These are phyloP conservation scores for Glossophaga mutica DNA, from an alignment of 2,797 vertebrate species.

Conservation along the genomic window DNA sequence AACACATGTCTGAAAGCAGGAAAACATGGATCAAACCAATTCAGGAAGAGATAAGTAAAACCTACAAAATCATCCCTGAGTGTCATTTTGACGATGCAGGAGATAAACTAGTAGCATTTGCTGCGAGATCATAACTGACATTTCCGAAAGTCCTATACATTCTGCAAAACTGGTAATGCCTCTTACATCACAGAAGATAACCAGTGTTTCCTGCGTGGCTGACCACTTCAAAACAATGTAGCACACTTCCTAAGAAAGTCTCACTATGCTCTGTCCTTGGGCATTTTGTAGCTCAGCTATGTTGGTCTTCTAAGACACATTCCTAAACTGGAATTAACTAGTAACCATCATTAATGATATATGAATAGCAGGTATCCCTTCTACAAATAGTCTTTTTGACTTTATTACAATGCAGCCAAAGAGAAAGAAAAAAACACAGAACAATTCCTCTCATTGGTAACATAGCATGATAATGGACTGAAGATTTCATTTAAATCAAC, in stretches of 20 bases:
- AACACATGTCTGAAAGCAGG: not conserved
- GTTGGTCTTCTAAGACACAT: not conserved
- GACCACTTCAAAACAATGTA: not conserved
- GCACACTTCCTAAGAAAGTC: not conserved
- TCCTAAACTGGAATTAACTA: not conserved
- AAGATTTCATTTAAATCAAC: not conserved
- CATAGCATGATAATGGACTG: not conserved
- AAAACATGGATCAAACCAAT: not conserved
- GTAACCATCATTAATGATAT: not conserved
- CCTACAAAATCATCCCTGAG: not conserved
- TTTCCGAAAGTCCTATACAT: not conserved
- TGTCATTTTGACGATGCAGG: not conserved
- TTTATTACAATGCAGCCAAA: not conserved
- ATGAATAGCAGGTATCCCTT: not conserved
- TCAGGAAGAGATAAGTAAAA: not conserved
- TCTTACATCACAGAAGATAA: not conserved
- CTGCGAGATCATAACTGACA: not conserved
- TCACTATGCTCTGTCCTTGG: not conserved
- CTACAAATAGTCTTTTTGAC: not conserved
- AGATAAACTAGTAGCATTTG: not conserved
- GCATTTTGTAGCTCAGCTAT: not conserved
- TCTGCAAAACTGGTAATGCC: not conserved
- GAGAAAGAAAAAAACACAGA: not conserved
- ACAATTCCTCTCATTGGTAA: not conserved
- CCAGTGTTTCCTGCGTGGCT: not conserved